Evolutionary conservation across 2,113 vertebrate species (phyloP).

Genomic region (Prochilodus magdalenae): DNA sequence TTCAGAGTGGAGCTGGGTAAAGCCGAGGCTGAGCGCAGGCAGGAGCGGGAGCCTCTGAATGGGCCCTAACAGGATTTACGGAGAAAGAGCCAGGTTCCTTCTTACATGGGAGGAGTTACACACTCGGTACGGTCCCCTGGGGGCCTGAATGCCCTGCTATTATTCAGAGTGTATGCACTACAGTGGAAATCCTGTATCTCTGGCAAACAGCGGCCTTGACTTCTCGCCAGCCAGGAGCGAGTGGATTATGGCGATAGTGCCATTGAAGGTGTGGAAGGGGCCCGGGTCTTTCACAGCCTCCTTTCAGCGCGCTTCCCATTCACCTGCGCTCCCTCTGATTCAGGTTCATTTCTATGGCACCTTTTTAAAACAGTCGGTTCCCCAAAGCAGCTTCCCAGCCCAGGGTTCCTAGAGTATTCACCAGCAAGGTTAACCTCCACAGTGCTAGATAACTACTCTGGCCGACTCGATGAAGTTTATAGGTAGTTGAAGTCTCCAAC

Average conservation of each 20-base stretch:
- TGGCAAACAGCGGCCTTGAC: slow-evolving; percentile 13
- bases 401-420: too few relatives aligned
- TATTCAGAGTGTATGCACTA: slow-evolving; percentile 22
- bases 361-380: too few relatives aligned
- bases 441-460: too few relatives aligned
- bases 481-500: too few relatives aligned
- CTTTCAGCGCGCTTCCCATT: neutral
- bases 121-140: slow-evolving; percentile 5
- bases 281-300: neutral
- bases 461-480: too few relatives aligned
- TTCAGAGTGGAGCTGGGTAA: slow-evolving; percentile 35
- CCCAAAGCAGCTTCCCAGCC: too few relatives aligned
- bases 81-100: slow-evolving; percentile 17
- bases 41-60: slow-evolving; percentile 29
- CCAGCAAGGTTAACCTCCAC: too few relatives aligned
- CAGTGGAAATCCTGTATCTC: slow-evolving; percentile 14
- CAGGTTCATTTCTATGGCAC: neutral
- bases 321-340: neutral
- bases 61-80: slow-evolving; percentile 44
- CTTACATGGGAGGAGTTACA: neutral
- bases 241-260: neutral
- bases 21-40: neutral
- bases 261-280: neutral
- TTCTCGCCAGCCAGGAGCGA: slow-evolving; percentile 3
- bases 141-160: neutral